A percentile compares a stretch with the other conserved stretches of the same genome.
These are phyloP conservation scores for Sceloporus tristichus DNA, from an alignment of 2,113 vertebrate genomes.

Conservation along the genomic window DNA sequence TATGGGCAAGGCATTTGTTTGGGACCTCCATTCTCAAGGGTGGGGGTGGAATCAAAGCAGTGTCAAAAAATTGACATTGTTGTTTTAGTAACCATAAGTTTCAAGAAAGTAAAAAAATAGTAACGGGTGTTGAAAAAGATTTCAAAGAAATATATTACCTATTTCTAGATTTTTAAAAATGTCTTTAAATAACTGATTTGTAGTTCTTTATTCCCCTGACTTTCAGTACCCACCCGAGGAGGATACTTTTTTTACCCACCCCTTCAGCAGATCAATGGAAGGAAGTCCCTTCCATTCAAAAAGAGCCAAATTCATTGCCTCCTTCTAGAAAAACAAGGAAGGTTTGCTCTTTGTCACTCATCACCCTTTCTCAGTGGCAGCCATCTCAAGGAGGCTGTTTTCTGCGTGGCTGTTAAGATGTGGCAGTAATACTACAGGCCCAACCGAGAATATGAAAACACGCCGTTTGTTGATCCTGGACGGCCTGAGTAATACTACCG, in stretches of 20 bases:
- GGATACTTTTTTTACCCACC: not conserved
- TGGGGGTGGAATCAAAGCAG: not conserved
- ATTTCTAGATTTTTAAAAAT: not conserved
- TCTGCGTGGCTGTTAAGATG: constrained; percentile 71
- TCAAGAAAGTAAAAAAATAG: too few species aligned
- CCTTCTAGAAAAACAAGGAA: not conserved
- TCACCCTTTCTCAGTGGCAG: constrained; percentile 28
- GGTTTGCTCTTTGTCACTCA: constrained; percentile 18
- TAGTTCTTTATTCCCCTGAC: not conserved
- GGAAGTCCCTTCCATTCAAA: not conserved
- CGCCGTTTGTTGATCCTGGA: constrained; percentile 75
- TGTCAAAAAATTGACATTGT: not conserved
- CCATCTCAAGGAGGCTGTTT: constrained; percentile 28
- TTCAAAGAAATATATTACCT: not conserved
- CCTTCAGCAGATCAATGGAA: not conserved
- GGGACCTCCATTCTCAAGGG: not conserved
- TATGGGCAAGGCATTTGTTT: not conserved
- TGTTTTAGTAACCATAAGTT: too few species aligned
- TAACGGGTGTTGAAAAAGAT: too few species aligned
- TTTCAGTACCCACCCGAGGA: not conserved
- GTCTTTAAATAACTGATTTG: too few species aligned
- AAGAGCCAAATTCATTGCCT: not conserved
- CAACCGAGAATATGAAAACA: constrained; percentile 65
- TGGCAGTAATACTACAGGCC: constrained; percentile 65
- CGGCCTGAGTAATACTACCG: constrained; percentile 65